Conservation (phyloP, 37 sponge, comb jelly and placozoan genomes). For the Ianthella basta region DNA sequence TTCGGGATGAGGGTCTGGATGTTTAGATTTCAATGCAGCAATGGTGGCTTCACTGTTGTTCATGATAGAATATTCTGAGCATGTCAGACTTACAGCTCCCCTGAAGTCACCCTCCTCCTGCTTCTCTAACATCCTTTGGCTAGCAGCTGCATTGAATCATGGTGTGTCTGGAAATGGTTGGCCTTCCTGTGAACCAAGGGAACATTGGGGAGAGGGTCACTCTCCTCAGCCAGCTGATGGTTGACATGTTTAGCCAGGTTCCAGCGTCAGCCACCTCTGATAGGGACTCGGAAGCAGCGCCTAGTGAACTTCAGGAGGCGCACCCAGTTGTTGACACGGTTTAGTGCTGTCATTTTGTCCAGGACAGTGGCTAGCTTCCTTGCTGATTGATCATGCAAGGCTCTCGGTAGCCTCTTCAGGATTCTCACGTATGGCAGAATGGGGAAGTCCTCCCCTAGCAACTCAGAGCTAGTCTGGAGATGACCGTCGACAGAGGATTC, state of each 20-base stretch:
- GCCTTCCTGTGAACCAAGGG: background rate
- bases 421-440: background rate
- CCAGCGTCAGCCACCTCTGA: background rate
- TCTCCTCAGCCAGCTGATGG: background rate
- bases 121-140: background rate
- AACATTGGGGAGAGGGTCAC: background rate
- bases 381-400: background rate
- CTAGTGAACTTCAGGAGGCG: background rate
- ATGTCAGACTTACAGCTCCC: conserved; percentile 3
- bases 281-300: background rate
- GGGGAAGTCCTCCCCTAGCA: no score
- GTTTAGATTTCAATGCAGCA: background rate
- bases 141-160: background rate
- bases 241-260: background rate
- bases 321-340: background rate
- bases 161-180: background rate
- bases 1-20: background rate
- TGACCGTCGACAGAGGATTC: no score
- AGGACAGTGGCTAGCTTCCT: background rate
- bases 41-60: background rate
- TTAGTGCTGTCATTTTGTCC: background rate
- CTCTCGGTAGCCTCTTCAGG: background rate
- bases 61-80: background rate
- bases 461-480: no score
- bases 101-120: background rate